Conservation (phyloP, 1,140 invertebrate species). For the Pseudomyrmex concolor region DNA sequence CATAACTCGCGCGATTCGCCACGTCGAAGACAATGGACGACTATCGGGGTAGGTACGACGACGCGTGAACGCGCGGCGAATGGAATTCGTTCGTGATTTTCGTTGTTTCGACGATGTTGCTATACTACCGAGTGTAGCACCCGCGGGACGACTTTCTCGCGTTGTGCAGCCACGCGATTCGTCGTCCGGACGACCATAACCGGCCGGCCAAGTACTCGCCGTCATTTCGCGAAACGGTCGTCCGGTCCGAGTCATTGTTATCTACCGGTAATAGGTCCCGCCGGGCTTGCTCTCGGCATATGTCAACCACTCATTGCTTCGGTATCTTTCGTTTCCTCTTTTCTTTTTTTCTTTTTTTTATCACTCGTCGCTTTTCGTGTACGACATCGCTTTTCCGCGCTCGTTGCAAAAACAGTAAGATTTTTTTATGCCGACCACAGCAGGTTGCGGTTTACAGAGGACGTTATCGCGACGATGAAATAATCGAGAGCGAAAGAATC, state of each 20-base stretch:
- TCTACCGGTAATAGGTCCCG: constrained; percentile 65
- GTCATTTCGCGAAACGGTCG: constrained; percentile 24
- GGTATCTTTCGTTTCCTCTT: background rate
- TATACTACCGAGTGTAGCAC: constrained; percentile 1
- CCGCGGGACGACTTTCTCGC: constrained; percentile 26
- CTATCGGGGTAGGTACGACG: constrained; percentile 5
- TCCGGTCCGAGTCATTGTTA: constrained; percentile 62
- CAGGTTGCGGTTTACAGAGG: background rate
- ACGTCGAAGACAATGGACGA: constrained; percentile 42
- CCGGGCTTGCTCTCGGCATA: constrained; percentile 8
- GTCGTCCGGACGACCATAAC: constrained; percentile 51
- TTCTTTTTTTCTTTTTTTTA: constrained; percentile 15
- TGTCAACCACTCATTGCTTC: constrained; percentile 17
- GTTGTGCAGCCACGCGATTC: constrained; percentile 40
- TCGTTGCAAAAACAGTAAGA: constrained; percentile 20
- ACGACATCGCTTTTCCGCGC: background rate
- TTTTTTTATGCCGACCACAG: background rate
- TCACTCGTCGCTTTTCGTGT: background rate
- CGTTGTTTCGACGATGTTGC: background rate
- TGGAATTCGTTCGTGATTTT: constrained; percentile 61
- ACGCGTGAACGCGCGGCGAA: background rate
- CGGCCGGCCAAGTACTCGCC: constrained; percentile 35
- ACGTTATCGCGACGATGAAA: background rate
- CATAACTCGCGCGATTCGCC: background rate
- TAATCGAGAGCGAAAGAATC: background rate